Conservation (phyloP, 2,888 invertebrate species). For the Eilema caniola region DNA sequence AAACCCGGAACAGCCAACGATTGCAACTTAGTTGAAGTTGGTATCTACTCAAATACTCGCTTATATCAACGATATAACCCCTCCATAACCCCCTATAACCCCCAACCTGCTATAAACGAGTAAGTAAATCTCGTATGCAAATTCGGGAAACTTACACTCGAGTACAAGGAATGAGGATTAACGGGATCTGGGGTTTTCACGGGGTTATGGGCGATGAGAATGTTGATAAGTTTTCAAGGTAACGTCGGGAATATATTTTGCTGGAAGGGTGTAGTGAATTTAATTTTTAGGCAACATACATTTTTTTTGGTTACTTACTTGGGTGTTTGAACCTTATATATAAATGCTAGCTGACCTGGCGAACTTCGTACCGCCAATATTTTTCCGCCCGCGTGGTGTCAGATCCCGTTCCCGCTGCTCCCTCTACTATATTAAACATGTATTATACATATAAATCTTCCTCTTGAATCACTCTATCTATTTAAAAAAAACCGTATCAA, state of each 20-base stretch:
- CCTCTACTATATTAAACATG: too few relatives aligned
- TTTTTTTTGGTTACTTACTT: too few relatives aligned
- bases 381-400: too few relatives aligned
- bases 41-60: slow-evolving; percentile 57
- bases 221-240: slow-evolving; percentile 43
- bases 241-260: not conserved
- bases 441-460: too few relatives aligned
- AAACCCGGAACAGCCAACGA: slow-evolving; percentile 28
- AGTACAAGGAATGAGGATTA: slow-evolving; percentile 50
- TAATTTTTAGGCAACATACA: too few relatives aligned
- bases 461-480: too few relatives aligned
- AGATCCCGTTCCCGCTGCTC: too few relatives aligned
- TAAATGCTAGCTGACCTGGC: too few relatives aligned
- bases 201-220: slow-evolving; percentile 17
- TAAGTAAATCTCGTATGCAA: slow-evolving; percentile 75
- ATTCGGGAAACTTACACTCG: slow-evolving; percentile 58
- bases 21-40: slow-evolving; percentile 50
- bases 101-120: slow-evolving; percentile 64
- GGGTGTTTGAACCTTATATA: too few relatives aligned
- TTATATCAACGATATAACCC: slow-evolving; percentile 57
- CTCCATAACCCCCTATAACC: slow-evolving; percentile 56
- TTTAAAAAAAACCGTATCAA: too few relatives aligned
- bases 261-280: not conserved
- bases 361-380: too few relatives aligned
- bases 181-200: slow-evolving; percentile 21